phyloP scores from a whole-genome alignment of 2,888 invertebrate species.

The Hydrotaea cyrtoneurina region DNA sequence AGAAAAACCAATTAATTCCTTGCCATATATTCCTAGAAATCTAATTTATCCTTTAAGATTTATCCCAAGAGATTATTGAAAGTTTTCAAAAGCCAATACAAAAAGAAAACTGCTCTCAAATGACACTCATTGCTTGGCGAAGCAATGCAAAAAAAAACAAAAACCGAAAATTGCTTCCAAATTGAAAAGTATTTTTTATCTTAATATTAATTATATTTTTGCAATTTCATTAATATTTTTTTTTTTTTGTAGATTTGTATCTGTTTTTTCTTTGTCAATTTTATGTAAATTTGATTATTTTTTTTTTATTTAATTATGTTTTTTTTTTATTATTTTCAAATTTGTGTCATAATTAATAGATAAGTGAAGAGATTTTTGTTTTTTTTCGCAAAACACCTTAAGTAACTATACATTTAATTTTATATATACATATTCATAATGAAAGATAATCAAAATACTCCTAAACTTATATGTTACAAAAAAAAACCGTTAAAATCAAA shows the following conservation, averaged over 20 bases:
- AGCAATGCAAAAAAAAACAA: constrained; percentile 16
- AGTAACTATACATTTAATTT: neutral
- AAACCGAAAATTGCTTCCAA: constrained; percentile 33
- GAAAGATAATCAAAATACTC: constrained; percentile 9
- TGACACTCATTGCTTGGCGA: constrained; percentile 26
- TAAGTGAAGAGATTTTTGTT: too few relatives aligned
- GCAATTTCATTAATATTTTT: neutral
- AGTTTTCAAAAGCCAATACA: neutral
- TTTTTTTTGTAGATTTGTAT: constrained; percentile 40
- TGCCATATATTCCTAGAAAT: constrained; percentile 59
- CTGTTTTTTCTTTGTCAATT: neutral
- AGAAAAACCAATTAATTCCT: constrained; percentile 40
- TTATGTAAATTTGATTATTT: constrained; percentile 32
- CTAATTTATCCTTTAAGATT: constrained; percentile 24
- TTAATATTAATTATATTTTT: constrained; percentile 1
- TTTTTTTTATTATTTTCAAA: constrained; percentile 59
- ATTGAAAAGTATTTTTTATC: constrained; percentile 15
- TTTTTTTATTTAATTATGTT: constrained; percentile 64
- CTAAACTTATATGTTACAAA: neutral
- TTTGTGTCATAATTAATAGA: constrained; percentile 1
- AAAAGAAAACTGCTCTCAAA: constrained; percentile 29
- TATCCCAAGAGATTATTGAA: neutral
- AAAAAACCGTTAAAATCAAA: constrained; percentile 40
- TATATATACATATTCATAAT: neutral
- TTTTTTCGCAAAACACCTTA: too few relatives aligned